A percentile compares a stretch with the other conserved stretches of the same genome.
phyloP scores from a whole-genome alignment of 2,888 invertebrate genomes.

The Prenolepis imparis region DNA sequence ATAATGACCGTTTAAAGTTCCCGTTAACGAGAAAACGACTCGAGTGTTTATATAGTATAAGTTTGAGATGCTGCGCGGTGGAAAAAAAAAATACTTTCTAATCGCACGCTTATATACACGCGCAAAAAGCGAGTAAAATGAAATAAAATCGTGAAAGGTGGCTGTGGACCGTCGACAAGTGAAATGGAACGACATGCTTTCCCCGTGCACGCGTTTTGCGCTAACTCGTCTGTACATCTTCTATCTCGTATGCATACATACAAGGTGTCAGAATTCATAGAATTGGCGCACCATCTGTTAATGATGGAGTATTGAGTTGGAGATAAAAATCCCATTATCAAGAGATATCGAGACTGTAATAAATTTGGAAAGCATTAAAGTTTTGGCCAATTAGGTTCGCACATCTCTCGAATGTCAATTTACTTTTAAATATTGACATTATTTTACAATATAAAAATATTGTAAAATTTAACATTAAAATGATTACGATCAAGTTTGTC shows the following conservation, averaged over 20 bases:
- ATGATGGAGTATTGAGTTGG: neutral
- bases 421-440: neutral
- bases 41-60: neutral
- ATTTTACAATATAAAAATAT: neutral
- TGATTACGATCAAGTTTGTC: neutral
- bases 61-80: neutral
- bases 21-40: constrained; percentile 1
- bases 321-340: neutral
- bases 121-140: constrained; percentile 46
- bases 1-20: constrained; percentile 7
- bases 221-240: constrained; percentile 47
- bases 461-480: neutral
- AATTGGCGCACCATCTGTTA: neutral
- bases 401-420: neutral
- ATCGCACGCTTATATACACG: constrained; percentile 10
- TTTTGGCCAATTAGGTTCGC: neutral
- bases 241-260: constrained; percentile 12
- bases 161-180: constrained; percentile 69
- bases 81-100: constrained; percentile 61
- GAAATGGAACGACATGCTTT: constrained; percentile 79
- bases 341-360: neutral
- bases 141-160: constrained; percentile 54
- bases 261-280: neutral
- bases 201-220: constrained; percentile 62
- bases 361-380: neutral